Evolutionary conservation across 2,113 vertebrate genomes (phyloP).

Genomic region (Parus major): DNA sequence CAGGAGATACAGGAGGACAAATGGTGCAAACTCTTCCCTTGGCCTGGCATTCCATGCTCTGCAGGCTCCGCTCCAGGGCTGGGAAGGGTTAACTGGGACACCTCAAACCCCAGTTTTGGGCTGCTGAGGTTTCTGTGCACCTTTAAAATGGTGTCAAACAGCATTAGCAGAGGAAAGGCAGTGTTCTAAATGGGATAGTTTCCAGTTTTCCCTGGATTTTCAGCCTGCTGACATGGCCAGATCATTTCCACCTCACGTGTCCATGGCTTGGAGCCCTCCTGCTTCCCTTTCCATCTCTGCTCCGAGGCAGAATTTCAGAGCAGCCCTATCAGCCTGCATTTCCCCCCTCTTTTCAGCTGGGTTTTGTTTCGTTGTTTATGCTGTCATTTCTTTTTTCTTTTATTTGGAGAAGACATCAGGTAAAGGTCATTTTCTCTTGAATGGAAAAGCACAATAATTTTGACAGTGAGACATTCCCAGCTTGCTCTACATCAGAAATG

Average conservation of each 20-base stretch:
- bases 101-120: neutral
- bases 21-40: neutral
- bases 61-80: neutral
- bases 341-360: neutral
- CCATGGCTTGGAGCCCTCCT: neutral
- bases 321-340: neutral
- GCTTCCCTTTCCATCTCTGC: neutral
- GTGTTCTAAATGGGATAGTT: accelerated
- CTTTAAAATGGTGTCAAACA: neutral
- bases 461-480: slow-evolving; percentile 18
- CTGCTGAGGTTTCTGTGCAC: accelerated
- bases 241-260: accelerated
- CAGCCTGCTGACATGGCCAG: neutral
- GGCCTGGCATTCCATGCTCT: accelerated
- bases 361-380: slow-evolving; percentile 30
- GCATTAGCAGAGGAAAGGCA: neutral
- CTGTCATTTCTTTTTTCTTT: neutral
- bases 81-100: too few species aligned
- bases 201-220: neutral
- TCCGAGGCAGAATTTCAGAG: neutral
- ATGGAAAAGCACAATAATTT: neutral
- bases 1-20: neutral
- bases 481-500: neutral
- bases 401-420: neutral
- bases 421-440: slow-evolving; percentile 51